Percentiles rank a stretch among this genome's conserved stretches.
These are phyloP conservation scores for Festucalex cinctus DNA, from an alignment of 2,113 vertebrate species.

Conservation along the genomic window DNA sequence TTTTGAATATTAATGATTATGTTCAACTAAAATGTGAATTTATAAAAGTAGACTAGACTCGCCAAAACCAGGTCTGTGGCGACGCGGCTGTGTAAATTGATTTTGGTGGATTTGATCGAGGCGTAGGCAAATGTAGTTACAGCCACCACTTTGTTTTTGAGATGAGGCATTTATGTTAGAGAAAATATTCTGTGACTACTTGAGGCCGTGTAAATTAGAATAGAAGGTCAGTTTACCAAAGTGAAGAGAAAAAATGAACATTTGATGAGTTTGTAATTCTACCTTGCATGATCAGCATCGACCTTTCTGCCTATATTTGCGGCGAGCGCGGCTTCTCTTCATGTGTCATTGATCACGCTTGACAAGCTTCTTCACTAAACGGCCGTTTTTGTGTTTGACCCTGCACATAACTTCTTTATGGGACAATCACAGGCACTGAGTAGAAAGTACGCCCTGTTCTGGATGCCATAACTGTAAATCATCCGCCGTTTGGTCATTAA, in stretches of 20 bases:
- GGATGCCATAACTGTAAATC: slow-evolving; percentile 48
- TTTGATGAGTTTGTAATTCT: not conserved
- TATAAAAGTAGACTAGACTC: no score
- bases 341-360: slow-evolving; percentile 40
- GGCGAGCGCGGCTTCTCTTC: slow-evolving; percentile 25
- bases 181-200: no score
- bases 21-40: no score
- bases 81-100: no score
- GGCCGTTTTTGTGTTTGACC: slow-evolving; percentile 49
- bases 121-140: no score
- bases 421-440: slow-evolving; percentile 46
- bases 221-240: not conserved
- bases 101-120: no score
- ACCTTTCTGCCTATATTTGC: slow-evolving; percentile 13
- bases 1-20: no score
- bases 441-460: slow-evolving; percentile 48
- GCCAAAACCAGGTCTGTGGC: no score
- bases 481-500: slow-evolving; percentile 44
- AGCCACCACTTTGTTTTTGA: no score
- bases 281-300: not conserved
- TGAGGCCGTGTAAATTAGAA: no score
- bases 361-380: slow-evolving; percentile 38
- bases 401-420: slow-evolving; percentile 49
- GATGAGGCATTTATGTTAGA: no score
- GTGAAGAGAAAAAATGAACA: not conserved